phyloP scores from a whole-genome alignment of 2,113 vertebrate genomes.

The Labeo rohita region DNA sequence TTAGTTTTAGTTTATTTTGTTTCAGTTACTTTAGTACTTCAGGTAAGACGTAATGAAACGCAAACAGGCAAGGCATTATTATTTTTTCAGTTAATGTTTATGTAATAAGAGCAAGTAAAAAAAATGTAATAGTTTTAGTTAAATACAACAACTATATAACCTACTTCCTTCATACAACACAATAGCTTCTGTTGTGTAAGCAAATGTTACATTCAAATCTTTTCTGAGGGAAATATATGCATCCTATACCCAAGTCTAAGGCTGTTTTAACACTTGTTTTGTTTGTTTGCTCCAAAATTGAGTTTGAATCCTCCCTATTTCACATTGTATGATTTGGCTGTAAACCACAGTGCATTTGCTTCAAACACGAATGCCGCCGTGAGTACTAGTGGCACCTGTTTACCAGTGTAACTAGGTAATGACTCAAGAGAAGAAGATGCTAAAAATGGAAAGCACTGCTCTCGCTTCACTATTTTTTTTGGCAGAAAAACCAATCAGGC shows the following conservation, averaged over 20 bases:
- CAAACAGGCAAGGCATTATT: no score
- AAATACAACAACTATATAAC: not conserved
- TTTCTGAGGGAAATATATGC: not conserved
- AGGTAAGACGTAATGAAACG: no score
- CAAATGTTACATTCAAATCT: not conserved
- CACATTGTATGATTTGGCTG: not conserved
- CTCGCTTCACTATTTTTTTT: not conserved
- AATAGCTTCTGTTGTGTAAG: not conserved
- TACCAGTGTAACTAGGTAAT: not conserved
- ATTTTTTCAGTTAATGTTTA: no score
- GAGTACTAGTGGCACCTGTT: not conserved
- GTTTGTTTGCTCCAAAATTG: not conserved
- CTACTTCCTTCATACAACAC: not conserved
- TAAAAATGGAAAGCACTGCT: not conserved
- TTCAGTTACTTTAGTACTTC: no score
- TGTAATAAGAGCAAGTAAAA: no score
- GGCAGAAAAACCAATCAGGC: not conserved
- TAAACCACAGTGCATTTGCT: not conserved
- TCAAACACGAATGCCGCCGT: not conserved
- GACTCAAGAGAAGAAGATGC: not conserved
- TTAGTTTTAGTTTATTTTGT: no score
- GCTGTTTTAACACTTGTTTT: not conserved
- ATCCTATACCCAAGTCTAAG: not conserved
- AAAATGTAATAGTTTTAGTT: not conserved
- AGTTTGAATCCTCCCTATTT: not conserved